Base-by-base conservation (phyloP, 2,113 vertebrate genomes). In the Alectura lathami region DNA sequence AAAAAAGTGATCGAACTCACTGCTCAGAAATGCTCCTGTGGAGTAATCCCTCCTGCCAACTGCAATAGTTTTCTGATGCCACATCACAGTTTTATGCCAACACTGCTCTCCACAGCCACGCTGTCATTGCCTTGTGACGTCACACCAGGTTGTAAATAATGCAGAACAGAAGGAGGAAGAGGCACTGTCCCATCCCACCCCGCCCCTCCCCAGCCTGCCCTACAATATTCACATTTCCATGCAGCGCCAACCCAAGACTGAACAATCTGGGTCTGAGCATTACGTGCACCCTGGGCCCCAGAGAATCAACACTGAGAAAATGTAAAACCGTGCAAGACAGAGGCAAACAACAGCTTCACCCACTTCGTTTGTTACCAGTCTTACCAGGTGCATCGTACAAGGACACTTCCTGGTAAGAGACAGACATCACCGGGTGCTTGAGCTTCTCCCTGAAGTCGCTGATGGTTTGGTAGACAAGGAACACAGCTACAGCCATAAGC, bases 401-500 rank as follows among this genome's bases (percentile, higher is more conserved):
- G 43, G 98, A 98, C 29, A 99, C 99, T 88, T 99, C 99, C 93
- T 99, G 99, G 94, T 99, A 99, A 38, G 98, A 99, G 94, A 99
- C 99, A 0, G 99, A 99, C 99, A 99, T 99, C 75, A 99, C 99
- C 0, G 99, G 99, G 89, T 99, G 98, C 91, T 98, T 99, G 78
- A 99, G 97, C 85, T 99, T 99, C 85, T 98, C 98, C 67, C 98
- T 94, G 88, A 99, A 99, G 97, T 99, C 99, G 1, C 97, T 98
- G 97, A 99, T 99, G 84, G 99, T 99, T 97, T 99, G 99, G 96
- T 99, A 99, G 94, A 99, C 99, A 94, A 99, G 98, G 97, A 99
- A 99, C 43, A 97, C 98, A 0, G 99, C 99, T 67, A 99, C 98
- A 0, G 98, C 98, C 76, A 99, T 99, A 83, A 99, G 98, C 95